Evolutionary conservation across 2,888 invertebrate genomes (phyloP).

Genomic region (Heliothis peltigera): DNA sequence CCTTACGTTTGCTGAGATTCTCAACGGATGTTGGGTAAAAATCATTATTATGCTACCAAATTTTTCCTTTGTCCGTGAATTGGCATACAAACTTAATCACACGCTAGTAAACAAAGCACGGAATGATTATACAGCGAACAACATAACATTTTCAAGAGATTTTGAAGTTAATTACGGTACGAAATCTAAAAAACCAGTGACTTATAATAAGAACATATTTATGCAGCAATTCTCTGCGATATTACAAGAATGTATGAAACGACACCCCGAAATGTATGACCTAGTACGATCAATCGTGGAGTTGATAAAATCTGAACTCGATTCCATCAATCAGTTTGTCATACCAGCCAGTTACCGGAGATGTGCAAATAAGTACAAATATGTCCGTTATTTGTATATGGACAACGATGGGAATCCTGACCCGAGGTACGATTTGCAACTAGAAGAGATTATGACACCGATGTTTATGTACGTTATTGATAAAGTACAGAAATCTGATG

Average conservation of each 20-base stretch:
- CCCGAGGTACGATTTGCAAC: constrained; percentile 69
- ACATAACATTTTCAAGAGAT: background rate
- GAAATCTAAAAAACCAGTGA: fast-evolving
- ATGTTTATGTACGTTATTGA: constrained; percentile 55
- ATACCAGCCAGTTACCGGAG: constrained; percentile 55
- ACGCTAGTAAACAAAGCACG: constrained; percentile 44
- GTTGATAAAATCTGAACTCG: constrained; percentile 59
- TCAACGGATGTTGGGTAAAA: constrained; percentile 42
- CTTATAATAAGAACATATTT: fast-evolving
- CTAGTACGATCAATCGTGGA: constrained; percentile 36
- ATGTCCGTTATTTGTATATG: constrained; percentile 70
- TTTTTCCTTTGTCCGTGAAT: constrained; percentile 28
- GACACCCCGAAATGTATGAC: background rate
- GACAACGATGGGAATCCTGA: constrained; percentile 49
- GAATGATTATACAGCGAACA: background rate
- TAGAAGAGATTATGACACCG: constrained; percentile 73
- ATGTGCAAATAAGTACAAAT: constrained; percentile 67
- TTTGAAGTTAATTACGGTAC: constrained; percentile 10
- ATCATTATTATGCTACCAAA: constrained; percentile 34
- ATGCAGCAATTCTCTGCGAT: background rate
- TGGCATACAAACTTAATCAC: constrained; percentile 39
- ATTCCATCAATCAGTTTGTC: constrained; percentile 4
- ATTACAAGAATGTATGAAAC: background rate
- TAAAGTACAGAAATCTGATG: constrained; percentile 24
- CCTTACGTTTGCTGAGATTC: constrained; percentile 29